phyloP scores from a whole-genome alignment of 1,140 invertebrate species.

The Drosophila tristis region DNA sequence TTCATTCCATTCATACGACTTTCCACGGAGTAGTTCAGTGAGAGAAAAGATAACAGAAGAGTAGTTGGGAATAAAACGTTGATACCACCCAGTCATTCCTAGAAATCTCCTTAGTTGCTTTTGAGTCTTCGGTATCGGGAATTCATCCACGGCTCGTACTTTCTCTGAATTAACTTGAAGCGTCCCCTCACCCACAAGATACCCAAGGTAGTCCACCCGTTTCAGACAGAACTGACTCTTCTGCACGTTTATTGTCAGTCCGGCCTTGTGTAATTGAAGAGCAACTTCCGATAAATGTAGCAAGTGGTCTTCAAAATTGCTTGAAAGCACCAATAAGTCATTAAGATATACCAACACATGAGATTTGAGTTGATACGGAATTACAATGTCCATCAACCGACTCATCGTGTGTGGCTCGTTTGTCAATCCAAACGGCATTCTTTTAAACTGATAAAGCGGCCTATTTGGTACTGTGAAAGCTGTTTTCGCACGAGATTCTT shows the following conservation, averaged over 20 bases:
- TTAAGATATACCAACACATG: slow-evolving; percentile 44
- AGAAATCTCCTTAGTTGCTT: slow-evolving; percentile 82
- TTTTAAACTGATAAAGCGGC: no score
- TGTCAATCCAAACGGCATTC: slow-evolving; percentile 12
- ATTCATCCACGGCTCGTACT: slow-evolving; percentile 24
- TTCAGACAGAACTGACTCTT: neutral
- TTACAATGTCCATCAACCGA: slow-evolving; percentile 49
- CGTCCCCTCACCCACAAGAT: slow-evolving; percentile 4
- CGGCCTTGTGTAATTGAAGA: neutral
- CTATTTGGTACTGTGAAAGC: slow-evolving; percentile 8
- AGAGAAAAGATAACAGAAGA: no score
- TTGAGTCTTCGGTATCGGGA: slow-evolving; percentile 27
- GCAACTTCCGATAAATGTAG: neutral
- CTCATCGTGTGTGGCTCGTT: slow-evolving; percentile 29
- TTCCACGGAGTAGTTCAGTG: no score
- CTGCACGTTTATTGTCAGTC: slow-evolving; percentile 4
- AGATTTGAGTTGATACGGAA: slow-evolving; percentile 80
- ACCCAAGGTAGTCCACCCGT: slow-evolving; percentile 8
- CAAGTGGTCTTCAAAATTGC: slow-evolving; percentile 9
- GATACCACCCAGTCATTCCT: slow-evolving; percentile 67
- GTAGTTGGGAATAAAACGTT: no score
- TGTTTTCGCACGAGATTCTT: slow-evolving; percentile 4
- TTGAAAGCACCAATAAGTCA: slow-evolving; percentile 27
- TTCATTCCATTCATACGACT: no score
- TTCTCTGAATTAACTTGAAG: slow-evolving; percentile 25